phyloP scores from a whole-genome alignment of 1,140 invertebrate genomes.

The Bombyx mandarina region DNA sequence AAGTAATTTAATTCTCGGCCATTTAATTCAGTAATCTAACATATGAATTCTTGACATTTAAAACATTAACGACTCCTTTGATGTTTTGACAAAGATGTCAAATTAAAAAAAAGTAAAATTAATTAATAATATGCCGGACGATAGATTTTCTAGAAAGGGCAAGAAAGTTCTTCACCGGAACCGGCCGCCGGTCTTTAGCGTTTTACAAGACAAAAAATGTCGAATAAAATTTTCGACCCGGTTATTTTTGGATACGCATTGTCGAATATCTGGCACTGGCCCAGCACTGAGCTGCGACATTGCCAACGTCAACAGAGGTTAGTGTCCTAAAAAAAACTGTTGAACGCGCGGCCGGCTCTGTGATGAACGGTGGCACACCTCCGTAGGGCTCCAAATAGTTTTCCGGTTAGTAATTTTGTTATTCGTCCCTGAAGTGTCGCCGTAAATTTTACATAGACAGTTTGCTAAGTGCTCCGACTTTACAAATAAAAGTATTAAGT shows the following conservation, averaged over 20 bases:
- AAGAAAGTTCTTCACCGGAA: slow-evolving; percentile 2
- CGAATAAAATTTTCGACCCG: slow-evolving; percentile 32
- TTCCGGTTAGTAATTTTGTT: too few species aligned
- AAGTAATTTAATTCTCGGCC: too few species aligned
- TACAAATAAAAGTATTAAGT: too few species aligned
- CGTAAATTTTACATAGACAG: too few species aligned
- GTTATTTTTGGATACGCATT: slow-evolving; percentile 60
- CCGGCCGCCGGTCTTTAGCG: slow-evolving; percentile 11
- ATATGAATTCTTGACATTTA: too few species aligned
- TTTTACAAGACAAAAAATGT: slow-evolving; percentile 34
- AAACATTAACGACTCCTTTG: too few species aligned
- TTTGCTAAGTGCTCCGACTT: too few species aligned
- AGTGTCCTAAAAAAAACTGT: slow-evolving; percentile 54
- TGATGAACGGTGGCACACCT: slow-evolving; percentile 25
- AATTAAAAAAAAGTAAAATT: slow-evolving; percentile 8
- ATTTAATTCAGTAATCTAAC: too few species aligned
- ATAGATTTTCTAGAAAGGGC: slow-evolving; percentile 1
- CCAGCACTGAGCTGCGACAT: slow-evolving; percentile 50
- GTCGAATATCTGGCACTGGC: slow-evolving; percentile 60
- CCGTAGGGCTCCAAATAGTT: neutral
- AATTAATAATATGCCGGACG: neutral
- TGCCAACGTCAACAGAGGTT: slow-evolving; percentile 63
- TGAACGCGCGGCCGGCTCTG: slow-evolving; percentile 31
- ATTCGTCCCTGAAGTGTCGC: too few species aligned
- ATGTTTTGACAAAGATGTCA: slow-evolving; percentile 6